Evolutionary conservation across 37 sponge, comb jelly and placozoan genomes (phyloP), one percentile per base, ranked within the genome.

Genomic region (Dysidea cf. avara): DNA sequence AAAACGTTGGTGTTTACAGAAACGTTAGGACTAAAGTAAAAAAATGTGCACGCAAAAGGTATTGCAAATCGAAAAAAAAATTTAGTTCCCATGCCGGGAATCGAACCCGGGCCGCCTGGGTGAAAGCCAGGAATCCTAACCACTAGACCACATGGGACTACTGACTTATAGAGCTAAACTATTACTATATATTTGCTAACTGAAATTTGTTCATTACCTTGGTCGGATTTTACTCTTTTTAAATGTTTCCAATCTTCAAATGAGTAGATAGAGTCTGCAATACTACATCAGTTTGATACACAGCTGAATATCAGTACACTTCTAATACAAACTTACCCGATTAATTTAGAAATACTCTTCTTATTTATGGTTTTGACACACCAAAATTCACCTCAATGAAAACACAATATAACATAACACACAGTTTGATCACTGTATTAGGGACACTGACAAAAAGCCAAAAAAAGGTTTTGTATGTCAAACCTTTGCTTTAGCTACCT

Each of bases 71-170:
- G 17, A 12, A 14, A 24, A 58, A 9, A 58, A 11, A 21, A 21
- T 12, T 18, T 14, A 21, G 30, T 21, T 63, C 21, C 36, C 33
- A 31, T 28, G 55, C 86, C 86, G 86, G 86, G 86, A 86, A 68
- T 86, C 64, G 86, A 86, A 86, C 86, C 86, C 86, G 86, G 86
- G 86, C 86, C 86, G 80, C 80, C 86, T 86, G 86, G 86, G 86
- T 86, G 86, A 86, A 86, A 86, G 52, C 86, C 86, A 86, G 86
- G 80, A 86, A 86, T 86, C 86, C 86, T 86, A 86, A 86, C 86
- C 86, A 68, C 86, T 86, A 86, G 86, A 86, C 86, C 86, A 86
- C 55, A 86, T 86, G 86, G 86, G 86, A 86, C 1, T 7, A 5
- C 43, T 22, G n/a, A 20, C 24, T 31, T 12, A 49, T 2, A 31